Base-by-base conservation (phyloP, 2,797 vertebrate genomes). In the Babyrousa celebensis region DNA sequence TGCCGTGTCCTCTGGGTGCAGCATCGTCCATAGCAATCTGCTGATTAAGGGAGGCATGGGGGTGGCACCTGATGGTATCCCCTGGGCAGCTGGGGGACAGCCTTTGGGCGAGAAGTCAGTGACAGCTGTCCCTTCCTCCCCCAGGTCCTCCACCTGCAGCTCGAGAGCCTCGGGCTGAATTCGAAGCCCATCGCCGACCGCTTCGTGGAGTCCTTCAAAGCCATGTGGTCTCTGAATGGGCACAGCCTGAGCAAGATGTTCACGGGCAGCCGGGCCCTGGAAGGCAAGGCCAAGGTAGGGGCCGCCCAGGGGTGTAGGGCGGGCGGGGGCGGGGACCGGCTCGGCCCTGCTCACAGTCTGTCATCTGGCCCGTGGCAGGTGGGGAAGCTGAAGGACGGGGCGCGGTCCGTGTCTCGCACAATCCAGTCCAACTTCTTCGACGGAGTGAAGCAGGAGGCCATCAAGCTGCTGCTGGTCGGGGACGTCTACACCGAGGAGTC, bases 371-470 rank as follows among this genome's bases (percentile, higher is more conserved):
- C 75, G 21, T 15, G 91, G 62, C 93, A 99, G 99, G 99, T 99
- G 82, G 98, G 99, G 63, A 99, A 99, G 68, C 97, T 99, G 77
- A 99, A 99, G 94, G 99, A 99, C 9, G 98, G 99, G 6, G 99
- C 99, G 43, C 98, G 99, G 4, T 99, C 99, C 54, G 96, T 99
- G 58, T 99, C 99, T 74, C 98, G 98, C 80, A 98, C 98, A 6
- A 98, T 99, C 95, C 99, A 99, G 95, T 99, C 99, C 92, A 99
- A 98, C 97, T 99, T 99, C 96, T 98, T 98, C 1, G 99, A 99
- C 6, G 97, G 98, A 2, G 97, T 98, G 74, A 99, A 99, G 95
- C 99, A 99, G 97, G 99, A 99, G 90, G 99, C 99, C 88, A 98
- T 99, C 1, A 96, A 98, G 71, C 96, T 99, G 72, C 97, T 99